A percentile compares a stretch with the other conserved stretches of the same genome.
phyloP scores from a whole-genome alignment of 2,888 invertebrate species.

The Dysmachus trigonus region DNA sequence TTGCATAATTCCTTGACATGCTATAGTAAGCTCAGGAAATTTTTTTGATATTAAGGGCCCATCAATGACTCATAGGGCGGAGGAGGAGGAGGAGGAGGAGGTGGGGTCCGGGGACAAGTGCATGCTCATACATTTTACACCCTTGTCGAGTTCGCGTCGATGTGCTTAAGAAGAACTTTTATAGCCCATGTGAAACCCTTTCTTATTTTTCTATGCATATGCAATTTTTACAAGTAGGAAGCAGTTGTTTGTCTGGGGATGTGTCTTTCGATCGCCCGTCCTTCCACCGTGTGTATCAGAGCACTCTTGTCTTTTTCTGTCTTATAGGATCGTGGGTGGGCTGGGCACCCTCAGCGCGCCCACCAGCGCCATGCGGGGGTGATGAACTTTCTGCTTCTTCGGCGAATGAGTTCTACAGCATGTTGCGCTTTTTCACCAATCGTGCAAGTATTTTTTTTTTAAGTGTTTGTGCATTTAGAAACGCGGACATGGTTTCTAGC shows the following conservation, averaged over 20 bases:
- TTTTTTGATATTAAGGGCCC: constrained; percentile 16
- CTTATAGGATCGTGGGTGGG: constrained; percentile 3
- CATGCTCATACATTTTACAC: constrained; percentile 28
- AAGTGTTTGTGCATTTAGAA: not conserved
- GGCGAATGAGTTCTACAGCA: not conserved
- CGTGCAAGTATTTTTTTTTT: not conserved
- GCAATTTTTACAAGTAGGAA: constrained; percentile 30
- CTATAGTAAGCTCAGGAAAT: not conserved
- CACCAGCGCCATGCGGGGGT: not conserved
- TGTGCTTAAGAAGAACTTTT: constrained; percentile 35
- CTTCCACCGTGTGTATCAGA: constrained; percentile 2
- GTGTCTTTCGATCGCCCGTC: constrained; percentile 21
- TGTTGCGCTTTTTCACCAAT: constrained; percentile 32
- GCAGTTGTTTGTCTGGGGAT: constrained; percentile 23
- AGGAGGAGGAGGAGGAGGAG: too few species aligned
- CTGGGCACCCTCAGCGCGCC: not conserved
- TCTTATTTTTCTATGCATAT: constrained; percentile 39
- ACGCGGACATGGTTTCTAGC: not conserved
- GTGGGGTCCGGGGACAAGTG: not conserved
- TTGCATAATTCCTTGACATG: constrained; percentile 26
- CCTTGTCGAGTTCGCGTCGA: constrained; percentile 14
- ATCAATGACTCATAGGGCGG: not conserved
- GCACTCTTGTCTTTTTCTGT: constrained; percentile 20
- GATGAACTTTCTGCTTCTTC: constrained; percentile 33
- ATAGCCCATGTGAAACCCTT: constrained; percentile 19